phyloP scores from a whole-genome alignment of 1,140 invertebrate species.

The Zaprionus ghesquierei region DNA sequence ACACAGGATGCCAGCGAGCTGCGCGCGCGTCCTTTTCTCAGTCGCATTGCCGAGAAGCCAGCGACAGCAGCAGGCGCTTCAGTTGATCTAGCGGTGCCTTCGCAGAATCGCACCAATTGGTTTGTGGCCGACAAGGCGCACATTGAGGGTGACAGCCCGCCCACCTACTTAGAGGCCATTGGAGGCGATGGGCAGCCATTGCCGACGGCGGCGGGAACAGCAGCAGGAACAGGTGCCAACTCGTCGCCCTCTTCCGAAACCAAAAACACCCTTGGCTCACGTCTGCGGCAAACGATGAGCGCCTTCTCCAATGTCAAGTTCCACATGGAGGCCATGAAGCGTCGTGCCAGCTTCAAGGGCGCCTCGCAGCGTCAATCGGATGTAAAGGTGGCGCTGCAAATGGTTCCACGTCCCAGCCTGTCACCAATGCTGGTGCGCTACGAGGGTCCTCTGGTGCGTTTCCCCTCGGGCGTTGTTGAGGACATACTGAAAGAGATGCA shows the following conservation, averaged over 20 bases:
- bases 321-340: conserved; percentile 72
- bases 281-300: conserved; percentile 61
- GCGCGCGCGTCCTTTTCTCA: conserved; percentile 52
- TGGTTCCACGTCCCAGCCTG: conserved; percentile 74
- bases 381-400: conserved; percentile 69
- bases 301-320: conserved; percentile 67
- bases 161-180: conserved; percentile 75
- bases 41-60: conserved; percentile 45
- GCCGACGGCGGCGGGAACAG: neutral
- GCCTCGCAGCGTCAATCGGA: conserved; percentile 47
- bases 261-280: conserved; percentile 46
- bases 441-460: conserved; percentile 75
- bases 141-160: conserved; percentile 73
- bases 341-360: conserved; percentile 64
- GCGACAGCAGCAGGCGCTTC: neutral
- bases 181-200: conserved; percentile 42
- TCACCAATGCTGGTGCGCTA: conserved; percentile 70
- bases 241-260: conserved; percentile 9
- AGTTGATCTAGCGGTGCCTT: conserved; percentile 54
- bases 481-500: conserved; percentile 84
- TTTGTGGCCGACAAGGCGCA: conserved; percentile 60
- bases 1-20: conserved; percentile 20
- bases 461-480: conserved; percentile 83
- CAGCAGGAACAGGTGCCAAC: neutral
- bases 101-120: conserved; percentile 73